Conservation (phyloP, 1,140 invertebrate genomes). For the Aphidius ervi region DNA sequence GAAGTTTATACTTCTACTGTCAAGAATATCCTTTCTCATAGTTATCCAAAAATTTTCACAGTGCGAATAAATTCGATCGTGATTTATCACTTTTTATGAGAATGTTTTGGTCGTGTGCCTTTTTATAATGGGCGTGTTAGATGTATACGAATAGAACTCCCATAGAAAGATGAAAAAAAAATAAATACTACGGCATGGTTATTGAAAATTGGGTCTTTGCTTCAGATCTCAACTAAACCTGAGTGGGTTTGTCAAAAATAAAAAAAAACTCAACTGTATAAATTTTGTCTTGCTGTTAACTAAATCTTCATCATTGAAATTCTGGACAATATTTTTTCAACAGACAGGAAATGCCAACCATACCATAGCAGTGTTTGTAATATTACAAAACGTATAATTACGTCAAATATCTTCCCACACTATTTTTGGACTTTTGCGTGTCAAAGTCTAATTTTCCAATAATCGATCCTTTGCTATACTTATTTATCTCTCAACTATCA, state of each 20-base stretch:
- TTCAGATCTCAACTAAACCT: slow-evolving; percentile 14
- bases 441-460: slow-evolving; percentile 31
- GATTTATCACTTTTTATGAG: slow-evolving; percentile 27
- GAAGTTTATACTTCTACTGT: too few species aligned
- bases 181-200: slow-evolving; percentile 21
- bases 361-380: slow-evolving; percentile 28
- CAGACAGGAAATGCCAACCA: slow-evolving; percentile 30
- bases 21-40: too few species aligned
- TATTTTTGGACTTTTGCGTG: slow-evolving; percentile 36
- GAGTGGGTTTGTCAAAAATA: background rate
- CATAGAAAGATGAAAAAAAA: slow-evolving; percentile 25
- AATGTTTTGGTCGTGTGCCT: slow-evolving; percentile 31
- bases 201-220: slow-evolving; percentile 32
- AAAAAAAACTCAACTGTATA: slow-evolving; percentile 7
- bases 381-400: slow-evolving; percentile 30
- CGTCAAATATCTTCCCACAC: slow-evolving; percentile 35
- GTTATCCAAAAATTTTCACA: background rate
- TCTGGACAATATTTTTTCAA: slow-evolving; percentile 30
- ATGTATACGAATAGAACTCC: slow-evolving; percentile 29
- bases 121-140: slow-evolving; percentile 22
- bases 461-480: slow-evolving; percentile 20
- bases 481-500: slow-evolving; percentile 9
- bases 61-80: background rate
- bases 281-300: slow-evolving; percentile 14
- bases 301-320: background rate